Percentiles rank a stretch among this genome's conserved stretches.
Conservation (phyloP, 2,797 vertebrate species). For the Anguilla marmorata region DNA sequence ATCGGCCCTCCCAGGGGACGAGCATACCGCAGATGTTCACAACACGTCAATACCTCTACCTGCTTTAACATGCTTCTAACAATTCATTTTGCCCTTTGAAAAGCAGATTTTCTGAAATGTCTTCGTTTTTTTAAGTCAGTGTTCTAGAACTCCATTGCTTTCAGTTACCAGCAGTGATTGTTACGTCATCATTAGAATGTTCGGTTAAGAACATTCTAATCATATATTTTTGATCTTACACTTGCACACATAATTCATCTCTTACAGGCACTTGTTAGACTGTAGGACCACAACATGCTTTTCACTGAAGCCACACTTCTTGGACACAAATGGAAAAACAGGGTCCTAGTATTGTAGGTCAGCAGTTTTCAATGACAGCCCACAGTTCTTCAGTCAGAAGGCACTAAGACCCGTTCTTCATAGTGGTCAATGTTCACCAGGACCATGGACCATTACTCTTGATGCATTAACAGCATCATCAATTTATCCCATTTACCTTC, state of each 20-base stretch:
- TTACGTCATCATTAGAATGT: neutral
- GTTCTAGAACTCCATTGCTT: neutral
- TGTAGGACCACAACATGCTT: conserved; percentile 44
- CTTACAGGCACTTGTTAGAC: neutral
- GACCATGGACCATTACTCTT: conserved; percentile 44
- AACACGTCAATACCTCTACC: neutral
- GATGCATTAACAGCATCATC: conserved; percentile 51
- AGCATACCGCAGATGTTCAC: neutral
- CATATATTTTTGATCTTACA: neutral
- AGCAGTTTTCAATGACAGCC: conserved; percentile 28
- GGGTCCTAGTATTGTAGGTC: conserved; percentile 49
- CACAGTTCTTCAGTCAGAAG: conserved; percentile 27
- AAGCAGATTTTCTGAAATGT: neutral
- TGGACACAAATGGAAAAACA: conserved; percentile 35
- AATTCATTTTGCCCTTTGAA: neutral
- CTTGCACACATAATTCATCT: neutral
- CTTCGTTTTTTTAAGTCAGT: neutral
- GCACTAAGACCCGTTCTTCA: neutral
- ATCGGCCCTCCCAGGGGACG: neutral
- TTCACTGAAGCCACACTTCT: conserved; percentile 31
- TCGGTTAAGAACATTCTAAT: neutral
- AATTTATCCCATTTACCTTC: conserved; percentile 45
- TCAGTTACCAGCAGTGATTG: neutral
- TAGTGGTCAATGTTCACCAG: neutral
- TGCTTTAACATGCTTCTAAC: neutral